Evolutionary conservation across 2,113 vertebrate species (phyloP).

Genomic region (Edolisoma coerulescens): DNA sequence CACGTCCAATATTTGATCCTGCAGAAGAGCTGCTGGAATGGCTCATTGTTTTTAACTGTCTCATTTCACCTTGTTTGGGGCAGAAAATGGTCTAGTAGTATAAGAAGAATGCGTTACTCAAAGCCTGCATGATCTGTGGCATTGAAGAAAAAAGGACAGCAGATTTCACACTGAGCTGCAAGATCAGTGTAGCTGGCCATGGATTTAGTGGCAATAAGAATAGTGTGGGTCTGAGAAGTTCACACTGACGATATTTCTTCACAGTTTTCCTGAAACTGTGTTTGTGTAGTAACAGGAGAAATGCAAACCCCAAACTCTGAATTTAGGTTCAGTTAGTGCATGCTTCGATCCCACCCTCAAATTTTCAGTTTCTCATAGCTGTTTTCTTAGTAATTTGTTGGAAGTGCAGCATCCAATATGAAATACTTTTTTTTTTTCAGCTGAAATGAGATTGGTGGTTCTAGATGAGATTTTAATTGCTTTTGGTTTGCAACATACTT

Average conservation of each 20-base stretch:
- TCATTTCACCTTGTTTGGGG: not conserved
- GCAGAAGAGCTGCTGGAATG: not conserved
- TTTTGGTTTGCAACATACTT: not conserved
- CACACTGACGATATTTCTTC: not conserved
- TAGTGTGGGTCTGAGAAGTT: not conserved
- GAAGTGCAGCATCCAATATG: not conserved
- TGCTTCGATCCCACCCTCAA: not conserved
- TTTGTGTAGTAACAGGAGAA: not conserved
- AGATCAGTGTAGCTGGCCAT: not conserved
- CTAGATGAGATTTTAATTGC: constrained; percentile 21
- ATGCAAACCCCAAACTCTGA: not conserved
- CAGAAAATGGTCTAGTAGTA: not conserved
- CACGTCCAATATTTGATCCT: not conserved
- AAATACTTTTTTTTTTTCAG: not conserved
- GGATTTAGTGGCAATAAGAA: not conserved
- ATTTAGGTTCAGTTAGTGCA: not conserved
- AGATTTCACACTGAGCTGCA: not conserved
- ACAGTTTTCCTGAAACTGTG: not conserved
- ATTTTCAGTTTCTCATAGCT: not conserved
- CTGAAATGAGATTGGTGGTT: constrained; percentile 10
- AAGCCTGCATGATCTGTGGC: not conserved
- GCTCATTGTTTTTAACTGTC: not conserved
- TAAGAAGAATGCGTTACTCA: not conserved
- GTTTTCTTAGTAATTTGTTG: not conserved
- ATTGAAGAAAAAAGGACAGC: not conserved